Evolutionary conservation across 2,797 vertebrate genomes (phyloP), one percentile per base, ranked within the genome.

Genomic region (Geotrypetes seraphini): DNA sequence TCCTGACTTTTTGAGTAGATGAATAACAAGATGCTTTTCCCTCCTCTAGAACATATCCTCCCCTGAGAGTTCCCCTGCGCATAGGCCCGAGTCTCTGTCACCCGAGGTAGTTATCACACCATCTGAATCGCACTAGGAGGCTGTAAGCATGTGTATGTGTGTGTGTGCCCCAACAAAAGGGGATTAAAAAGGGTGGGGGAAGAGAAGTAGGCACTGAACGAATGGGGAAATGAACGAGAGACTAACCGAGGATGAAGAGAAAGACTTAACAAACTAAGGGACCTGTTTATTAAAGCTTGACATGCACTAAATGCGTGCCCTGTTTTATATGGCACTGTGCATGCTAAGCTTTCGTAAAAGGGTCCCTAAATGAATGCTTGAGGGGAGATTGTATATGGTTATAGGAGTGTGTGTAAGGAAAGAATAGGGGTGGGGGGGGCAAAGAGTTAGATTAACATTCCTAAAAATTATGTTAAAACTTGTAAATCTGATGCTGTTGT

Each of bases 1-100:
- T 69, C 52, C 61, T 66, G 57, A 66, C 53, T 69, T n/a, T n/a
- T 66, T 22, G 52, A 71, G 46, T 59, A 71, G 56, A 59, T 69
- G 51, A 74, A 62, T 84, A 85, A 83, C 60, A 48, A 66, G 60
- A 60, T 80, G 60, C 63, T 83, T 81, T 84, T 80, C 52, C 69
- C 55, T 66, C 70, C 64, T 75, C 53, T 69, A 98, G 92, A 96
- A 94, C 79, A 95, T 98, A 60, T 97, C 92, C 33, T 97, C 92
- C 57, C 93, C 91, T 2, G 91, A 97, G 75, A 82, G 86, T 18
- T 93, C 91, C 69, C 91, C 91, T 71, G 83, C 85, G 15, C 90
- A 90, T 70, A 85, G 81, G 60, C 85, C 90, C 2, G 86, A 94
- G 74, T 91, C 91, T 66, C 71, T 94, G 76, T 96, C 92, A 70